Evolutionary conservation across 2,888 invertebrate species (phyloP).

Genomic region (Drosophila nr. fundita): DNA sequence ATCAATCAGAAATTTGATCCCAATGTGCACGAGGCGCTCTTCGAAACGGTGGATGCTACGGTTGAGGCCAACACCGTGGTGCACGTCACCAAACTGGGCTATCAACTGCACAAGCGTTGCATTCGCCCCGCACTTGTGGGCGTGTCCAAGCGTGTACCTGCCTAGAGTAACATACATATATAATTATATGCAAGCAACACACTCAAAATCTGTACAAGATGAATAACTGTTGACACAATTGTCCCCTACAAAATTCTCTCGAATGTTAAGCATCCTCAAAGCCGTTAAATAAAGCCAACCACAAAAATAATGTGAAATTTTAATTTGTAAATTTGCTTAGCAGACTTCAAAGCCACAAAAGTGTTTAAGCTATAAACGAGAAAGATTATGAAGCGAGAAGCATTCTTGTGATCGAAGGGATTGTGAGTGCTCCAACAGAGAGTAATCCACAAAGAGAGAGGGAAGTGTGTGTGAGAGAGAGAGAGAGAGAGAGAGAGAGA

Average conservation of each 20-base stretch:
- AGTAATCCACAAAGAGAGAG: not conserved
- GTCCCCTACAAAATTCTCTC: conserved; percentile 21
- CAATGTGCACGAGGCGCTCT: conserved; percentile 97
- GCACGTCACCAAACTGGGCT: conserved; percentile 97
- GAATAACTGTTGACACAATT: conserved; percentile 6
- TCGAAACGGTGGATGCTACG: conserved; percentile 94
- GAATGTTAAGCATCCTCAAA: not conserved
- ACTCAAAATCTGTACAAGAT: not conserved
- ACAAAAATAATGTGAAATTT: not conserved
- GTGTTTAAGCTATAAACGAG: not conserved
- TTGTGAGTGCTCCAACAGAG: not conserved
- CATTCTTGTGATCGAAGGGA: not conserved
- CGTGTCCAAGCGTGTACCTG: conserved; percentile 89
- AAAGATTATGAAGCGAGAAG: not conserved
- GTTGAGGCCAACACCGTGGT: conserved; percentile 94
- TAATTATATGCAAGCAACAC: conserved; percentile 15
- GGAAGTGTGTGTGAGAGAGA: not conserved
- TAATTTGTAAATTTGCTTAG: not conserved
- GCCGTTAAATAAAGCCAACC: not conserved
- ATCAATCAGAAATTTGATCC: conserved; percentile 98
- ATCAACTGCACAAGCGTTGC: conserved; percentile 96
- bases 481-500: not conserved
- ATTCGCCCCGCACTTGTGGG: conserved; percentile 98
- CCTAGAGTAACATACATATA: too few relatives aligned
- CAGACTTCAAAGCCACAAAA: not conserved